These are phyloP conservation scores for Mimachlamys varia DNA, from an alignment of 2,888 invertebrate genomes.

Conservation along the genomic window DNA sequence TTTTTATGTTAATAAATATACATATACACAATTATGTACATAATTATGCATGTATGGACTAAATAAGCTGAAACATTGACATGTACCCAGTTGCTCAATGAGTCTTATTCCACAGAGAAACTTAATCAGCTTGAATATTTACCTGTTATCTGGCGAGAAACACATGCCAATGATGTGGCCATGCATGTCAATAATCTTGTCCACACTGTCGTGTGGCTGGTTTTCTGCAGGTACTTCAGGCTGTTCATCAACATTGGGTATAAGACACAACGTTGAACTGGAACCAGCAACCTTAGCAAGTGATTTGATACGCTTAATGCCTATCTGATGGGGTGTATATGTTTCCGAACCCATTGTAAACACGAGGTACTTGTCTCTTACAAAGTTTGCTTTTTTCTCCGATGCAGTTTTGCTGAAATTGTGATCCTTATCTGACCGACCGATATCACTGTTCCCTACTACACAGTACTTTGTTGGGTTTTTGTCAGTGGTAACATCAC, in stretches of 20 bases:
- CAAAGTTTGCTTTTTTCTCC: not conserved
- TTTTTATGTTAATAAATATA: no score
- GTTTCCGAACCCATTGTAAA: slow-evolving; percentile 92
- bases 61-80: no score
- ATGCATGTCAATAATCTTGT: slow-evolving; percentile 91
- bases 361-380: slow-evolving; percentile 87
- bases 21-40: no score
- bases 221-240: slow-evolving; percentile 59
- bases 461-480: not conserved
- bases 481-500: not conserved
- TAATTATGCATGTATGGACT: no score
- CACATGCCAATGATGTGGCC: slow-evolving; percentile 95
- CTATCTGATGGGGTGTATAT: slow-evolving; percentile 93
- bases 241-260: slow-evolving; percentile 69
- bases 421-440: not conserved
- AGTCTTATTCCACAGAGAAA: no score
- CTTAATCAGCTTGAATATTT: slow-evolving; percentile 47
- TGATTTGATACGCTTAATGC: slow-evolving; percentile 86
- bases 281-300: slow-evolving; percentile 79
- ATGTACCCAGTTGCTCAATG: no score
- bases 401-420: not conserved
- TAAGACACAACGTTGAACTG: slow-evolving; percentile 55
- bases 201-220: slow-evolving; percentile 85
- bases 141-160: slow-evolving; percentile 91
- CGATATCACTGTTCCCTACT: not conserved